Percentiles rank a stretch among this genome's conserved stretches.
Conservation (phyloP, 2,797 vertebrate genomes). For the Urosaurus nigricauda region DNA sequence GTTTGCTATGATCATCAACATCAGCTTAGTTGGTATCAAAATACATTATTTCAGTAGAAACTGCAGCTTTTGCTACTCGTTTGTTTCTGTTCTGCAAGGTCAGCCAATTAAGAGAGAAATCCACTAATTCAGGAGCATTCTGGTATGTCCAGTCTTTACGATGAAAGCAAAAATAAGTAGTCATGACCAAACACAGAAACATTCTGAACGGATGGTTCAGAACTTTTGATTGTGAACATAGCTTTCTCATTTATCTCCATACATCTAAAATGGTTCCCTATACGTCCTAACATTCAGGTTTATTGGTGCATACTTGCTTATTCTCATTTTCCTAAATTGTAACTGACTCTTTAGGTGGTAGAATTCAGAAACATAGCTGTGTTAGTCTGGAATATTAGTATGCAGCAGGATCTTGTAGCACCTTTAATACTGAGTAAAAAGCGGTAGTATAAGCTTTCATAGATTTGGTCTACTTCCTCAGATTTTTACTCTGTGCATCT, state of each 20-base stretch:
- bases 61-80: too few species aligned
- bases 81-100: neutral
- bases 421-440: too few species aligned
- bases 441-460: too few species aligned
- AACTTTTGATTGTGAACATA: neutral
- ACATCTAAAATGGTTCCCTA: neutral
- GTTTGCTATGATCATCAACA: neutral
- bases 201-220: neutral
- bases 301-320: neutral
- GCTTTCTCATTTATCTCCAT: neutral
- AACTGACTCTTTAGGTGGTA: neutral
- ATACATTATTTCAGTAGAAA: neutral
- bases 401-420: too few species aligned
- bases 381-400: too few species aligned
- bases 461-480: too few species aligned
- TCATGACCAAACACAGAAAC: neutral
- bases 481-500: too few species aligned
- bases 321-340: neutral
- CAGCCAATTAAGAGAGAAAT: slow-evolving; percentile 27
- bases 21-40: neutral
- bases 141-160: neutral
- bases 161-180: slow-evolving; percentile 1
- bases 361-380: too few species aligned
- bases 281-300: neutral
- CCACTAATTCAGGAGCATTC: neutral